These are phyloP conservation scores for Conger conger DNA, from an alignment of 2,113 vertebrate species.

Conservation along the genomic window DNA sequence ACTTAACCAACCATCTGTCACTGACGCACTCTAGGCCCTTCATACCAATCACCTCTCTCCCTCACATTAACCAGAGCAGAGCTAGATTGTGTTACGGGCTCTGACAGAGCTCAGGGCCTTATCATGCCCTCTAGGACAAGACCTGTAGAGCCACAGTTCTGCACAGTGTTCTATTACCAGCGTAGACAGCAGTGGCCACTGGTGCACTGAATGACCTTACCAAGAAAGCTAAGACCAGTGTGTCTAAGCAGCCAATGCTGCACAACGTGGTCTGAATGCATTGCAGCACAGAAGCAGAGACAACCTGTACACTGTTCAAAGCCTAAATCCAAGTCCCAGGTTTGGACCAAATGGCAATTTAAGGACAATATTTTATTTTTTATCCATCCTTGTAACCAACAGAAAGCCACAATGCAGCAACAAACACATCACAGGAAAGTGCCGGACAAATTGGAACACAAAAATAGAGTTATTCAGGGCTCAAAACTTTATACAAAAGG, in stretches of 20 bases:
- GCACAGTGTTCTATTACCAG: background rate
- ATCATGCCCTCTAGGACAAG: background rate
- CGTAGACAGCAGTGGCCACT: background rate
- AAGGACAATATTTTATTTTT: too few species aligned
- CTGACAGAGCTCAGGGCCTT: background rate
- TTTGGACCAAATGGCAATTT: too few species aligned
- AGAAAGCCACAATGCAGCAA: background rate
- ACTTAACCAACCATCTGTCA: background rate
- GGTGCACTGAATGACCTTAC: background rate
- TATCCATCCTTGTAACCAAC: background rate
- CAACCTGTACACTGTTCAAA: background rate
- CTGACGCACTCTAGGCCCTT: background rate
- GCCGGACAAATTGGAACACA: background rate
- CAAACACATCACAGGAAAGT: background rate
- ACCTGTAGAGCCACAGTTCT: background rate
- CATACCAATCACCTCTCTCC: background rate
- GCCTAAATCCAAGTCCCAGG: too few species aligned
- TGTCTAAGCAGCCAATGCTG: background rate
- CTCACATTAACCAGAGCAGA: background rate
- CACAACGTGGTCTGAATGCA: background rate
- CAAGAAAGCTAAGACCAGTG: background rate
- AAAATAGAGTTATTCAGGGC: background rate
- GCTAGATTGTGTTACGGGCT: background rate
- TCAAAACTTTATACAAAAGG: constrained; percentile 1
- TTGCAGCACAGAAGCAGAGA: background rate